phyloP scores from a whole-genome alignment of 2,888 invertebrate species.

The Hirtodrosophila confusa region DNA sequence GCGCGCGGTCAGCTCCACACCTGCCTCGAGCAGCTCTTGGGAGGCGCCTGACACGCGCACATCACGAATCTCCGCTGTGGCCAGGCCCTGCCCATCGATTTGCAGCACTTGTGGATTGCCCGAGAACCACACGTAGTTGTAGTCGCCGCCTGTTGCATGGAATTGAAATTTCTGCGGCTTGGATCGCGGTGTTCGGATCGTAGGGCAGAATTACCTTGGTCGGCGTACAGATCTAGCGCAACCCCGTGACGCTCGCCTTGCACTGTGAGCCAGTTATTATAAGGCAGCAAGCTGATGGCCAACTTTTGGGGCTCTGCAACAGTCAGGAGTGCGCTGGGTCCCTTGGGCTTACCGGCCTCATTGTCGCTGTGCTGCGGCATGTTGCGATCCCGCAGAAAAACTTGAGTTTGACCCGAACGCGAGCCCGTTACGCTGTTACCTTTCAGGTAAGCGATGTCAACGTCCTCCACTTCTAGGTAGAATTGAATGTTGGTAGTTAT shows the following conservation, averaged over 20 bases:
- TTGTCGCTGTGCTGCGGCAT: conserved; percentile 84
- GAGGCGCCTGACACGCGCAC: too few relatives aligned
- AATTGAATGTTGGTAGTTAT: too few relatives aligned
- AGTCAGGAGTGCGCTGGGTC: conserved; percentile 87
- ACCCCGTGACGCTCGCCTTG: conserved; percentile 89
- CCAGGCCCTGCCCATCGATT: conserved; percentile 82
- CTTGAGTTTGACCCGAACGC: too few relatives aligned
- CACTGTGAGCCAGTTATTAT: conserved; percentile 90
- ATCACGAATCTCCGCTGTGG: too few relatives aligned
- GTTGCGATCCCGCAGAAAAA: conserved; percentile 88
- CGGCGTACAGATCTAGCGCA: too few relatives aligned
- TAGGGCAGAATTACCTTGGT: too few relatives aligned
- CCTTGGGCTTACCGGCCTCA: conserved; percentile 85
- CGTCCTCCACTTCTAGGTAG: too few relatives aligned
- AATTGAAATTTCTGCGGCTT: conserved; percentile 87
- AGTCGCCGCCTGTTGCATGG: conserved; percentile 90
- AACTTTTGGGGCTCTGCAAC: conserved; percentile 89
- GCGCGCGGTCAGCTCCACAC: conserved; percentile 75
- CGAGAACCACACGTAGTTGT: conserved; percentile 90
- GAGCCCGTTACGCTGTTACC: too few relatives aligned
- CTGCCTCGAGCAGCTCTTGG: too few relatives aligned
- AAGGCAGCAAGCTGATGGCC: conserved; percentile 88
- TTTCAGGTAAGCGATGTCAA: too few relatives aligned
- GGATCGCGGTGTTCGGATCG: conserved; percentile 87
- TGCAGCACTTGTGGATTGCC: conserved; percentile 86